These are phyloP conservation scores for Crematogaster levior DNA, from an alignment of 2,888 invertebrate species.

Conservation along the genomic window DNA sequence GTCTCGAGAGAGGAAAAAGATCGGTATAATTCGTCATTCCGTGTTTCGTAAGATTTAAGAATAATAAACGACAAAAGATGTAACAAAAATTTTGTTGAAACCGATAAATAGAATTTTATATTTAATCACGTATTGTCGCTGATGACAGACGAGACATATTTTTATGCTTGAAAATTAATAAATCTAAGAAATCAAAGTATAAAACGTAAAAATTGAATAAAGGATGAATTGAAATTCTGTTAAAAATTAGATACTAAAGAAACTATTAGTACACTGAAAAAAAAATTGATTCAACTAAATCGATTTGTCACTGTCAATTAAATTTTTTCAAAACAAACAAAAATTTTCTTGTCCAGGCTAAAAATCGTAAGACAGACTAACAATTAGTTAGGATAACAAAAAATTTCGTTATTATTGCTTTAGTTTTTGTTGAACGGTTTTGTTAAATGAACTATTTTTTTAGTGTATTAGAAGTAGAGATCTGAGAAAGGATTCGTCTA, in stretches of 20 bases:
- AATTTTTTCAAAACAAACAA: too few relatives aligned
- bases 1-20: not conserved
- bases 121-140: not conserved
- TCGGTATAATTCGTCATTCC: constrained; percentile 64
- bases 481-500: too few relatives aligned
- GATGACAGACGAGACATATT: not conserved
- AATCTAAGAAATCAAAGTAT: not conserved
- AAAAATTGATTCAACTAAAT: too few relatives aligned
- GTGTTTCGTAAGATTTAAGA: constrained; percentile 53
- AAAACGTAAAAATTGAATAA: not conserved
- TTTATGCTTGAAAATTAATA: not conserved
- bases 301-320: too few relatives aligned
- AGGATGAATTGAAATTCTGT: not conserved
- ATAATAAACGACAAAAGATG: not conserved
- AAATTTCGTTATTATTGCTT: too few relatives aligned
- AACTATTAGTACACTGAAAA: too few relatives aligned
- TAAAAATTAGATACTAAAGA: not conserved
- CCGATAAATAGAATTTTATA: not conserved
- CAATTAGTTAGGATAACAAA: too few relatives aligned
- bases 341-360: too few relatives aligned
- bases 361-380: too few relatives aligned
- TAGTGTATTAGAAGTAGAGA: too few relatives aligned
- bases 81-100: not conserved
- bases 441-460: too few relatives aligned
- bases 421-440: too few relatives aligned